Conservation (phyloP, 1,140 invertebrate species). For the Drosophila kepulauana region DNA sequence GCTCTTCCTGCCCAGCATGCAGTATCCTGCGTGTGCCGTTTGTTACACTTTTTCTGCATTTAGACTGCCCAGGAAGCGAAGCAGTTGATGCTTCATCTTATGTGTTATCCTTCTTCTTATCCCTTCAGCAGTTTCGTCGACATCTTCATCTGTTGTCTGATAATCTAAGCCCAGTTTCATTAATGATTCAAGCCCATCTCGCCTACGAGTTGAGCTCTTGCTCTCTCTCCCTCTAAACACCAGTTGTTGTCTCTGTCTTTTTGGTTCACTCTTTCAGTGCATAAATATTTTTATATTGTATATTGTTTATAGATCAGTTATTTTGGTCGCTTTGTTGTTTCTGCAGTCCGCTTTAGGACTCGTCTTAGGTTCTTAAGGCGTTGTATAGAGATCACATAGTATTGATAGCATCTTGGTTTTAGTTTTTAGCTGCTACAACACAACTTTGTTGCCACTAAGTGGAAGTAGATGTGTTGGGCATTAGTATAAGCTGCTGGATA, state of each 20-base stretch:
- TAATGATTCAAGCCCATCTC: conserved; percentile 81
- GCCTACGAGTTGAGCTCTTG: conserved; percentile 3
- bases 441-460: conserved; percentile 4
- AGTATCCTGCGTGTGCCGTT: conserved; percentile 68
- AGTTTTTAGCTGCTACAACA: conserved; percentile 17
- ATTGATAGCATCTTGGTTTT: conserved; percentile 10
- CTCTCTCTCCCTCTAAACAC: background rate
- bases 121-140: conserved; percentile 3
- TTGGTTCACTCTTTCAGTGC: conserved; percentile 27
- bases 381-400: conserved; percentile 4
- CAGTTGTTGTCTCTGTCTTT: background rate
- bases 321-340: conserved; percentile 52
- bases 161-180: conserved; percentile 60
- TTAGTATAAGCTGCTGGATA: conserved; percentile 2
- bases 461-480: background rate
- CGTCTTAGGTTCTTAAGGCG: conserved; percentile 31
- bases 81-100: too few relatives aligned
- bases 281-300: conserved; percentile 77
- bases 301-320: conserved; percentile 57
- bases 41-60: conserved; percentile 75
- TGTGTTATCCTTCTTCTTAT: background rate
- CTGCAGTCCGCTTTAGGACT: conserved; percentile 48
- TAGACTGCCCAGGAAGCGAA: conserved; percentile 51
- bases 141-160: conserved; percentile 30
- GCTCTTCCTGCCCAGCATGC: conserved; percentile 36